Conservation (phyloP, 1,140 invertebrate genomes). For the Sarcophaga peregrina region DNA sequence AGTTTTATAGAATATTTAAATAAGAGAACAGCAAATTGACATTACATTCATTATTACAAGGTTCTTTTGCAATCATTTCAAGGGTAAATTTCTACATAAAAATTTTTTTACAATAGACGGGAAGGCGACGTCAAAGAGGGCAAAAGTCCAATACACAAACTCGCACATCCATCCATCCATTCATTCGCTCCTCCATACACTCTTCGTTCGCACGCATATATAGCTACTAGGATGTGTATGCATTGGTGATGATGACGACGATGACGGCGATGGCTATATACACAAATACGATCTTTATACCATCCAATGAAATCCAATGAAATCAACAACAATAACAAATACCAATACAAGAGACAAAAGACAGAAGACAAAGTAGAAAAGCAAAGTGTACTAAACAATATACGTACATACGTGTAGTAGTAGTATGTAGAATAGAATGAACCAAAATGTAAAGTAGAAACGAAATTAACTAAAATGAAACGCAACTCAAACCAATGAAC, state of each 20-base stretch:
- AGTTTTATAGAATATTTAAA: not conserved
- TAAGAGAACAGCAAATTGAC: constrained; percentile 5
- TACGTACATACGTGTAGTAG: not conserved
- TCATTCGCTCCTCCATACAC: too few species aligned
- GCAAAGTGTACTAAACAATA: too few species aligned
- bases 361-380: not conserved
- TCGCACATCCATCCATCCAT: too few species aligned
- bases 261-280: too few species aligned
- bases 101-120: not conserved
- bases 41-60: constrained; percentile 23
- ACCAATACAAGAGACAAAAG: not conserved
- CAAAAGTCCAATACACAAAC: not conserved
- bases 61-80: constrained; percentile 24
- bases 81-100: constrained; percentile 6
- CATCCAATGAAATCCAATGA: too few species aligned
- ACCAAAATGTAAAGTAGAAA: not conserved
- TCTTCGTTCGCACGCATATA: too few species aligned
- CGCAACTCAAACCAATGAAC: too few species aligned
- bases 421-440: not conserved
- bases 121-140: constrained; percentile 18
- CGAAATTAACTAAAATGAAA: not conserved
- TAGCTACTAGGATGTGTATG: too few species aligned
- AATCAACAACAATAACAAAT: too few species aligned
- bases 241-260: too few species aligned
- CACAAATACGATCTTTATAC: too few species aligned